Percentiles rank a stretch among this genome's conserved stretches.
Conservation (phyloP, 2,113 vertebrate species). For the Embiotoca jacksoni region DNA sequence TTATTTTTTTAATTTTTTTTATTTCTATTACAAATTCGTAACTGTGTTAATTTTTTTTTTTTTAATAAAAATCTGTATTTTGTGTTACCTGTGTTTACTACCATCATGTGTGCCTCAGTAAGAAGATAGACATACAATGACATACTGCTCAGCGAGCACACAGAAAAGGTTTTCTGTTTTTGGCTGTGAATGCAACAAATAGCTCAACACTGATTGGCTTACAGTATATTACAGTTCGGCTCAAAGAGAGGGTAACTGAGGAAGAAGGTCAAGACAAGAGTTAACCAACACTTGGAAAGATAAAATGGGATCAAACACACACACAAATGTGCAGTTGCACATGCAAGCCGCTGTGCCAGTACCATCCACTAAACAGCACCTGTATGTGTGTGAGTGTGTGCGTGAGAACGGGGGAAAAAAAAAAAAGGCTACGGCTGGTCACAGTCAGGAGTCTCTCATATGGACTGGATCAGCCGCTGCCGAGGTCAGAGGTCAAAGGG, state of each 20-base stretch:
- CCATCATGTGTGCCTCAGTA: too few relatives aligned
- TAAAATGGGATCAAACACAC: conserved; percentile 34
- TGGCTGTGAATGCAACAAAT: conserved; percentile 15
- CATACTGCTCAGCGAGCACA: too few relatives aligned
- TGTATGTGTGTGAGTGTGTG: conserved; percentile 42
- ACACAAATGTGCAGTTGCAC: conserved; percentile 12
- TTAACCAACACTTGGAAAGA: conserved; percentile 37
- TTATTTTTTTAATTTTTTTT: too few relatives aligned
- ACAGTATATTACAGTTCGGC: conserved; percentile 15
- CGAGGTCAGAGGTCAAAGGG: conserved; percentile 60
- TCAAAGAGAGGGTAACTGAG: background rate
- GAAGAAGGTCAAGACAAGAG: conserved; percentile 32
- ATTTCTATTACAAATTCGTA: too few relatives aligned
- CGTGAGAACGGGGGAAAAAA: conserved; percentile 36
- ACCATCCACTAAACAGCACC: conserved; percentile 63
- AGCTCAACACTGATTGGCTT: conserved; percentile 28
- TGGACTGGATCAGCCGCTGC: conserved; percentile 75
- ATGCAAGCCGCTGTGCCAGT: conserved; percentile 39
- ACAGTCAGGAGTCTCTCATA: conserved; percentile 79
- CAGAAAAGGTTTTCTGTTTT: background rate
- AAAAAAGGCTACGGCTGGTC: conserved; percentile 61
- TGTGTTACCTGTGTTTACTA: too few relatives aligned
- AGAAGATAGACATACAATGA: too few relatives aligned
- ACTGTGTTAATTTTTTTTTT: too few relatives aligned
- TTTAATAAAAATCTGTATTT: too few relatives aligned